A percentile compares a stretch with the other conserved stretches of the same genome.
These are phyloP conservation scores for Odocoileus virginianus DNA, from an alignment of 2,113 vertebrate species.

Conservation along the genomic window DNA sequence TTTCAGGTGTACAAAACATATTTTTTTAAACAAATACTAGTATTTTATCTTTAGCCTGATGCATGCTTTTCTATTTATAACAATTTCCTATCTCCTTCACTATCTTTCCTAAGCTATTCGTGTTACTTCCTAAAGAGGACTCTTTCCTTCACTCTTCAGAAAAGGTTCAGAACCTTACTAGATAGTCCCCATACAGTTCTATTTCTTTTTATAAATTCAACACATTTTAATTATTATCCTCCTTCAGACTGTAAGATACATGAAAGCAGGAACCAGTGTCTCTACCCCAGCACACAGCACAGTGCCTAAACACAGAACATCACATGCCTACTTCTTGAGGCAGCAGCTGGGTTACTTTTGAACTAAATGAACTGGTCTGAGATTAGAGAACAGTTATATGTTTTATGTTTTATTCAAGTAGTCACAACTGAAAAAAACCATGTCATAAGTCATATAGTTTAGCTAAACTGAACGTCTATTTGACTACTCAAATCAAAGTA, in stretches of 20 bases:
- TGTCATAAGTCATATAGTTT: neutral
- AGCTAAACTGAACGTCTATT: neutral
- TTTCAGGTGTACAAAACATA: neutral
- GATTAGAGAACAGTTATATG: neutral
- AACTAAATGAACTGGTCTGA: neutral
- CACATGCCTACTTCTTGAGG: neutral
- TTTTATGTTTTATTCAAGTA: neutral
- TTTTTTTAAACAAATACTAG: neutral
- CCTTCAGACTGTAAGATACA: neutral
- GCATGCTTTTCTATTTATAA: neutral
- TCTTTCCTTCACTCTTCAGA: neutral
- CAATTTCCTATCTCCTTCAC: neutral
- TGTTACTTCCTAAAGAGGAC: neutral
- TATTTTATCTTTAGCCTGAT: neutral
- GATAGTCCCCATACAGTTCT: neutral
- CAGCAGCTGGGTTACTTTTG: neutral
- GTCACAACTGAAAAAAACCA: neutral
- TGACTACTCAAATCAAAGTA: neutral
- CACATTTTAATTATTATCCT: neutral
- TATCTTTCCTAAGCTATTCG: neutral
- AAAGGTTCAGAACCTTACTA: conserved; percentile 1
- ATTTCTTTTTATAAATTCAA: neutral
- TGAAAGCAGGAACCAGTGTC: neutral
- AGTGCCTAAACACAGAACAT: neutral
- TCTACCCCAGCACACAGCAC: neutral